phyloP scores from a whole-genome alignment of 2,888 invertebrate species.

The Rhagonycha fulva region DNA sequence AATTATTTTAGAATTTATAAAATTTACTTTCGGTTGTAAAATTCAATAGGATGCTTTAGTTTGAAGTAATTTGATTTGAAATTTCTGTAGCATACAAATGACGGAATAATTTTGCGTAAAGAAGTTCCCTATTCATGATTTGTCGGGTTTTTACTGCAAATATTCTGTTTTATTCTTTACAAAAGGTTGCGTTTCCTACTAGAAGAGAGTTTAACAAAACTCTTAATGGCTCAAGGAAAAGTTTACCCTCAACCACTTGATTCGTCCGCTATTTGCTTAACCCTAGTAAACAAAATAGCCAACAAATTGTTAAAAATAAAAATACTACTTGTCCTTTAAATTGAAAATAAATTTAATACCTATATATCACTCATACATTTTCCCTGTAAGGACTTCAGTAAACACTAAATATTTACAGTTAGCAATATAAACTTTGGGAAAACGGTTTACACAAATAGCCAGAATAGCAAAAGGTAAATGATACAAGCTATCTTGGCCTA shows the following conservation, averaged over 20 bases:
- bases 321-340: neutral
- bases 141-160: neutral
- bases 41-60: neutral
- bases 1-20: neutral
- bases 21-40: neutral
- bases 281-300: neutral
- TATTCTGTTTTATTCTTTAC: neutral
- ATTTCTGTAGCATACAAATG: neutral
- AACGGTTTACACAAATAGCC: slow-evolving; percentile 16
- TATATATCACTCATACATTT: neutral
- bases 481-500: slow-evolving; percentile 26
- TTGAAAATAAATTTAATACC: neutral
- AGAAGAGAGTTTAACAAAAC: neutral
- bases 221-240: neutral
- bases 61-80: neutral
- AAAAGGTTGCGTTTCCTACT: neutral
- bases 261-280: neutral
- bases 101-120: neutral
- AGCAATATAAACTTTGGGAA: slow-evolving; percentile 22
- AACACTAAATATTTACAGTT: slow-evolving; percentile 11
- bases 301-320: neutral
- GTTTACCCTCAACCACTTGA: neutral
- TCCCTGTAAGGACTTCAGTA: neutral
- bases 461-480: slow-evolving; percentile 19
- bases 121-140: neutral